Percentiles rank a stretch among this genome's conserved stretches.
Evolutionary conservation across 1,140 invertebrate species (phyloP).

Genomic region (Bombus difficillimus): DNA sequence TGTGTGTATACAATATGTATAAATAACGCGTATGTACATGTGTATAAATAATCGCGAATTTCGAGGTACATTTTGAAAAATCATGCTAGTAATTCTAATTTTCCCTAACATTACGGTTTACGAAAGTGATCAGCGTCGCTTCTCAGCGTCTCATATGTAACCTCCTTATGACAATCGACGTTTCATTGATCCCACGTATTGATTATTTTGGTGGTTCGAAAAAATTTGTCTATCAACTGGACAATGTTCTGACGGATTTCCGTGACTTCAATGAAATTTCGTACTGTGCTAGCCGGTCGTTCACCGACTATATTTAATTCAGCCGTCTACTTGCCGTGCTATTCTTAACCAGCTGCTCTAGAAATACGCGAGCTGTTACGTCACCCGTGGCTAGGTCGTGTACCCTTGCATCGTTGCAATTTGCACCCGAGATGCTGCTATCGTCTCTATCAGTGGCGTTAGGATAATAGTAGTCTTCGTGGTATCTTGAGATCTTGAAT

Average conservation of each 20-base stretch:
- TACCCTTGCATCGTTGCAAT: constrained; percentile 54
- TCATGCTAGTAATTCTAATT: no score
- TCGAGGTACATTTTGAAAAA: no score
- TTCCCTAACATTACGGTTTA: no score
- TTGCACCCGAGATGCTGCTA: constrained; percentile 40
- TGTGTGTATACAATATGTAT: no score
- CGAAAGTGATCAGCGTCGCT: no score
- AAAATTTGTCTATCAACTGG: background rate
- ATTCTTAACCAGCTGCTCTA: constrained; percentile 77
- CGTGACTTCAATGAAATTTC: constrained; percentile 72
- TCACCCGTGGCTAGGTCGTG: constrained; percentile 59
- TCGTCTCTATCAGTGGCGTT: background rate
- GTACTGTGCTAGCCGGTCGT: constrained; percentile 73
- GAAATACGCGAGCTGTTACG: constrained; percentile 74
- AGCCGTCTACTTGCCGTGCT: constrained; percentile 74
- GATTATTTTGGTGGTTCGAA: background rate
- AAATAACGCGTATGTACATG: no score
- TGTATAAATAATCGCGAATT: no score
- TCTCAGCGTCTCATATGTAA: background rate
- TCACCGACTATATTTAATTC: constrained; percentile 79
- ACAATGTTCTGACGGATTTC: constrained; percentile 9
- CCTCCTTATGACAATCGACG: background rate
- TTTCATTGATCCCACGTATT: background rate
- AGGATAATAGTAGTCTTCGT: background rate
- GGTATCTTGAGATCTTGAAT: background rate